phyloP scores from a whole-genome alignment of 2,888 invertebrate genomes.

The Altica lythri region DNA sequence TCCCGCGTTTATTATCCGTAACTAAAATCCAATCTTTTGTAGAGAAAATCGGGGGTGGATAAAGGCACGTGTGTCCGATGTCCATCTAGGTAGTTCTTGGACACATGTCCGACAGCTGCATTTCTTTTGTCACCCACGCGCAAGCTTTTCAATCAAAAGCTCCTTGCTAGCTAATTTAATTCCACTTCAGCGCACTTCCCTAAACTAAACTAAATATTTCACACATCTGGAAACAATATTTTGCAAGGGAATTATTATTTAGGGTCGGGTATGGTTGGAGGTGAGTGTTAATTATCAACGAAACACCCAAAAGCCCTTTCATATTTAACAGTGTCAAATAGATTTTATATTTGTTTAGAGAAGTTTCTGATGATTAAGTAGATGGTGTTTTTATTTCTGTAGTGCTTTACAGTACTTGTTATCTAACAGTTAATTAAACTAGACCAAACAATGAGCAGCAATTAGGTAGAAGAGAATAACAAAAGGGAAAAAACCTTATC shows the following conservation, averaged over 20 bases:
- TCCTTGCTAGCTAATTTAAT: constrained; percentile 53
- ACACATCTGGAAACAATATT: constrained; percentile 51
- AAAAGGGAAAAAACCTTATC: too few relatives aligned
- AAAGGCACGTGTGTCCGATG: constrained; percentile 52
- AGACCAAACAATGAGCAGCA: too few relatives aligned
- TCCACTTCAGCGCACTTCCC: constrained; percentile 50
- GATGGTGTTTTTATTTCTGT: too few relatives aligned
- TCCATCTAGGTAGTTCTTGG: constrained; percentile 49
- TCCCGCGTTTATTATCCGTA: constrained; percentile 56
- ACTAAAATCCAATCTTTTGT: constrained; percentile 55
- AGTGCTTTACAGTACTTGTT: too few relatives aligned
- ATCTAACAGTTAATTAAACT: too few relatives aligned
- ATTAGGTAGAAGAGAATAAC: too few relatives aligned
- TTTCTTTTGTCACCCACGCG: constrained; percentile 56
- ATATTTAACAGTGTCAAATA: too few relatives aligned
- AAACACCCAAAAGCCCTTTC: not conserved
- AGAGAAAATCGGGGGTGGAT: constrained; percentile 51
- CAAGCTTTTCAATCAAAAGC: constrained; percentile 48
- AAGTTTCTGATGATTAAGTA: too few relatives aligned
- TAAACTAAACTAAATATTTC: constrained; percentile 46
- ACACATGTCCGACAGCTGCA: constrained; percentile 55
- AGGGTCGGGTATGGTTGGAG: not conserved
- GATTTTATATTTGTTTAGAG: too few relatives aligned
- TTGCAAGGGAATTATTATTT: constrained; percentile 39
- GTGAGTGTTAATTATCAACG: constrained; percentile 1